Evolutionary conservation across 1,140 invertebrate genomes (phyloP).

Genomic region (Berghia stephanieae): DNA sequence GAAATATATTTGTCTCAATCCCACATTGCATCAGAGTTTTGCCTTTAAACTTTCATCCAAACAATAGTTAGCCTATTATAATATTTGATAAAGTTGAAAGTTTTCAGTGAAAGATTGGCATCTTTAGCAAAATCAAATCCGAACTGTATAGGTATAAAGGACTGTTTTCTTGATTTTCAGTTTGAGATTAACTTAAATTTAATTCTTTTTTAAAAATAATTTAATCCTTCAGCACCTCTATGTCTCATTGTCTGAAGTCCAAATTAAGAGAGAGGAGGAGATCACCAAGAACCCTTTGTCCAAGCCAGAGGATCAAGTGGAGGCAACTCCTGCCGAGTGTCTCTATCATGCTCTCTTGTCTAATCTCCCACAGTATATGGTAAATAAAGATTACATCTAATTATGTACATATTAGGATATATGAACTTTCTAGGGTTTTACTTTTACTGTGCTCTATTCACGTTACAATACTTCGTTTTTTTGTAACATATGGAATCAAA

Average conservation of each 20-base stretch:
- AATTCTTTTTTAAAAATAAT: slow-evolving; percentile 25
- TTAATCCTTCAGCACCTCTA: slow-evolving; percentile 67
- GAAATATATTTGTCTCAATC: too few species aligned
- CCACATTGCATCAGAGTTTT: too few species aligned
- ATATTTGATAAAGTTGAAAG: too few species aligned
- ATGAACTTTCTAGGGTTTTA: too few species aligned
- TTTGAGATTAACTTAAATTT: not conserved
- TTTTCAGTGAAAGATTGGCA: too few species aligned
- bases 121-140: too few species aligned
- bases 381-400: slow-evolving; percentile 41
- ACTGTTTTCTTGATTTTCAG: not conserved
- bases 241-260: slow-evolving; percentile 69
- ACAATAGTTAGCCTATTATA: too few species aligned
- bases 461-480: too few species aligned
- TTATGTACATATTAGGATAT: too few species aligned
- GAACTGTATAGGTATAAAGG: not conserved
- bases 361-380: slow-evolving; percentile 93
- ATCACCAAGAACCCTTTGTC: slow-evolving; percentile 70
- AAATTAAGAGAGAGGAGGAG: slow-evolving; percentile 70
- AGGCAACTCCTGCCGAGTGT: slow-evolving; percentile 84
- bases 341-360: slow-evolving; percentile 92
- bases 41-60: too few species aligned
- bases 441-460: too few species aligned
- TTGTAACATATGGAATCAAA: too few species aligned
- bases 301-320: slow-evolving; percentile 76